Conservation (phyloP, 2,888 invertebrate genomes). For the Tachina grossa region DNA sequence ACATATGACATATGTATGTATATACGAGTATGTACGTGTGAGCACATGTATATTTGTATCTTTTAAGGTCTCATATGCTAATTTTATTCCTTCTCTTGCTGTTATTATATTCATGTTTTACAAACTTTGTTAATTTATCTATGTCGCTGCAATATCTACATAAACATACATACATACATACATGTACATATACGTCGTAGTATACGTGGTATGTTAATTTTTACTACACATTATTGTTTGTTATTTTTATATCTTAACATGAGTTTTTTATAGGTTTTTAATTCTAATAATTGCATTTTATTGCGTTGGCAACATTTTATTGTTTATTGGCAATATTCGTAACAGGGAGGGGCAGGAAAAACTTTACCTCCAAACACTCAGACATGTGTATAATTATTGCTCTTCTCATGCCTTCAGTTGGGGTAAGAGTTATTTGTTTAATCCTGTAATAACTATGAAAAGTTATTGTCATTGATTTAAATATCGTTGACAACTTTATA, state of each 20-base stretch:
- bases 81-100: constrained; percentile 46
- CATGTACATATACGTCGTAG: neutral
- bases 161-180: too few relatives aligned
- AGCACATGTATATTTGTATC: constrained; percentile 17
- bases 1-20: neutral
- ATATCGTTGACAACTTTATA: constrained; percentile 68
- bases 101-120: constrained; percentile 16
- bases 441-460: constrained; percentile 59
- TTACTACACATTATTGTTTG: constrained; percentile 31
- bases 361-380: constrained; percentile 1
- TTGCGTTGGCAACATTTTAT: constrained; percentile 74
- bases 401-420: neutral
- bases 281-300: constrained; percentile 74
- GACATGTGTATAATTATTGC: neutral
- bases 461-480: constrained; percentile 69
- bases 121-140: constrained; percentile 65
- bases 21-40: neutral
- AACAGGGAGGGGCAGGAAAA: constrained; percentile 7
- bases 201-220: constrained; percentile 11
- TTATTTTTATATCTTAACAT: constrained; percentile 51
- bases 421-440: constrained; percentile 11
- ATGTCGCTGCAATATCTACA: constrained; percentile 20
- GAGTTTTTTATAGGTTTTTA: constrained; percentile 73
- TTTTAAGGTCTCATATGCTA: constrained; percentile 56
- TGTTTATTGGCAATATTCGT: constrained; percentile 74